Evolutionary conservation across 1,140 invertebrate genomes (phyloP), one percentile per base, ranked within the genome.

Genomic region (Plectrocnemia conspersa): DNA sequence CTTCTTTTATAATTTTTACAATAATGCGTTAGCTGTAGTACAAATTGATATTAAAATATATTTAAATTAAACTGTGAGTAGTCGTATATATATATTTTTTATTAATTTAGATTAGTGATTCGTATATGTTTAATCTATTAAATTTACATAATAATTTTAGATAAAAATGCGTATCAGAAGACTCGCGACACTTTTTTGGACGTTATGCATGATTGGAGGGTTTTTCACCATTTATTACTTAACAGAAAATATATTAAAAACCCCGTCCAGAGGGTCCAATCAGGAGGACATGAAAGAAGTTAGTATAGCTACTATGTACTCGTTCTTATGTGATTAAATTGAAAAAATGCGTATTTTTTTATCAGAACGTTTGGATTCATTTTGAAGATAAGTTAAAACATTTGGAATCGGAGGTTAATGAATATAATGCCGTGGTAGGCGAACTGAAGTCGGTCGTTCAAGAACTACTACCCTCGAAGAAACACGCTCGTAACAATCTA

Each of bases 301-400:
- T 64, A 70, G 70, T 56, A 40, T 7, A 40, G n/a, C 9, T 7
- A 7, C 6, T 40, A 40, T 15, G 15, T 6, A 15, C 13, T 6
- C 15, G 36, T 40, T 7, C 6, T 6, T n/a, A 42, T 21, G 13
- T 42, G 4, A 3, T 13, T 7, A 2, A 27, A 24, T 46, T 15
- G 42, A 7, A 29, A 29, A 29, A 29, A 29, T 29, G 7, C 27
- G n/a, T 52, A 15, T 48, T 36, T 59, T 40, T 41, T 56, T 69
- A 71, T 62, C 57, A 85, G 82, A 81, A 79, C 63, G 79, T 84
- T 66, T 83, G 81, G 81, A 65, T 82, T 18, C 74, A 81, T 59
- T 81, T 85, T 71, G 82, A 84, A 68, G 77, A 75, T 35, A 77
- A 82, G 64, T 62, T 85, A 35, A 71, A 77, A 29, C 79, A 81